These are phyloP conservation scores for Phortica okadai DNA, from an alignment of 2,888 invertebrate species.

Conservation along the genomic window DNA sequence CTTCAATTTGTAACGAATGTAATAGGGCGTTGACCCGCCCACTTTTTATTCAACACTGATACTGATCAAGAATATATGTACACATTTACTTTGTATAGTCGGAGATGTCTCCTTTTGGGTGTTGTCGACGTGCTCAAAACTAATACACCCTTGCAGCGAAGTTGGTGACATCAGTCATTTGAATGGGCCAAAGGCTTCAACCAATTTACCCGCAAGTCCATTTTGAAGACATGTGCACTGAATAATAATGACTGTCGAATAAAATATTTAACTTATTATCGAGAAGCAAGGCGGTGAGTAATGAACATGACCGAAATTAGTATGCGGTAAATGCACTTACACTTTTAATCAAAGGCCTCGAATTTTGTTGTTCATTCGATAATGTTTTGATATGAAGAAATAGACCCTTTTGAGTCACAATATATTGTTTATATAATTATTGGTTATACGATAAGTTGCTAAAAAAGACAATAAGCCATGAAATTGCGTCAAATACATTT, in stretches of 20 bases:
- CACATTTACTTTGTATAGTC: too few species aligned
- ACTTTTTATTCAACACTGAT: too few species aligned
- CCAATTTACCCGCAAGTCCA: not conserved
- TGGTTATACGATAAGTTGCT: not conserved
- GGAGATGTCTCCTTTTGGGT: too few species aligned
- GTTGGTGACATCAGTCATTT: conserved; percentile 26
- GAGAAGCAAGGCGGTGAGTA: not conserved
- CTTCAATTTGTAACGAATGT: too few species aligned
- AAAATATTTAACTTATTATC: not conserved
- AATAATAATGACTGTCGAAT: conserved; percentile 11
- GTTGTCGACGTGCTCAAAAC: too few species aligned
- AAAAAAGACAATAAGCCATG: not conserved
- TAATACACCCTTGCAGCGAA: not conserved
- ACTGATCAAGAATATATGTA: too few species aligned
- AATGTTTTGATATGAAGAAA: too few species aligned
- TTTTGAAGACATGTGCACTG: conserved; percentile 12
- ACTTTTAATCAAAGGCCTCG: not conserved
- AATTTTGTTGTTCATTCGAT: not conserved
- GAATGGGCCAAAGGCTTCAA: not conserved
- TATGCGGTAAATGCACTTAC: not conserved
- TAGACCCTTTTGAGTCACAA: too few species aligned
- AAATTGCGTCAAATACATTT: conserved; percentile 17
- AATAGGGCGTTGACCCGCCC: too few species aligned
- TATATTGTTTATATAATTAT: too few species aligned
- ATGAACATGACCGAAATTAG: not conserved